Conservation (phyloP, 1,140 invertebrate genomes). For the Pseudomyrmex pallidus region DNA sequence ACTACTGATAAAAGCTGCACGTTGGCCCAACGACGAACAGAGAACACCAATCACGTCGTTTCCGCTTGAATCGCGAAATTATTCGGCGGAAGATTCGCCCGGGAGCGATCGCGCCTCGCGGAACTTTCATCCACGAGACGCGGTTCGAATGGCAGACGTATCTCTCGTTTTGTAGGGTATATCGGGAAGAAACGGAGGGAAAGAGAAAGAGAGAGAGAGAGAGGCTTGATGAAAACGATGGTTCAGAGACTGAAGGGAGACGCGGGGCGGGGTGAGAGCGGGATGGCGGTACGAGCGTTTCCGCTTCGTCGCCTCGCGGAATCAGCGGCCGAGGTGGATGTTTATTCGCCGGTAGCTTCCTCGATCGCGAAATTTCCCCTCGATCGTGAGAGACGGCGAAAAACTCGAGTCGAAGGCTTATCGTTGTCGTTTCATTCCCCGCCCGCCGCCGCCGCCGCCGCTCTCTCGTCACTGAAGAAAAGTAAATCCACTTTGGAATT, state of each 20-base stretch:
- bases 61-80: constrained; percentile 70
- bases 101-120: constrained; percentile 53
- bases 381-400: constrained; percentile 53
- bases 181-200: constrained; percentile 29
- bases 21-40: constrained; percentile 26
- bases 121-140: constrained; percentile 60
- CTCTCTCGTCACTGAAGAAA: constrained; percentile 1
- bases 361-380: constrained; percentile 64
- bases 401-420: constrained; percentile 66
- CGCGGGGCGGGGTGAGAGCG: constrained; percentile 10
- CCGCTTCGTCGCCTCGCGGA: constrained; percentile 68
- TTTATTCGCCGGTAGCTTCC: constrained; percentile 70
- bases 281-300: constrained; percentile 53
- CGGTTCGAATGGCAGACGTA: constrained; percentile 44
- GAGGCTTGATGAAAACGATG: constrained; percentile 46
- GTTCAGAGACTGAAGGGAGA: constrained; percentile 42
- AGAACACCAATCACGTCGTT: constrained; percentile 69
- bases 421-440: constrained; percentile 58
- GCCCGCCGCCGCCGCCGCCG: too few relatives aligned
- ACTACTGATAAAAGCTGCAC: constrained; percentile 40
- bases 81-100: constrained; percentile 60
- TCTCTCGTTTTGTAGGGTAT: constrained; percentile 49
- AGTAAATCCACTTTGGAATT: constrained; percentile 75
- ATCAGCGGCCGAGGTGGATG: constrained; percentile 64
- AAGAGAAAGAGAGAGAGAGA: neutral